Base-by-base conservation (phyloP, 2,797 vertebrate species). In the Amblyopsis hoosieri region DNA sequence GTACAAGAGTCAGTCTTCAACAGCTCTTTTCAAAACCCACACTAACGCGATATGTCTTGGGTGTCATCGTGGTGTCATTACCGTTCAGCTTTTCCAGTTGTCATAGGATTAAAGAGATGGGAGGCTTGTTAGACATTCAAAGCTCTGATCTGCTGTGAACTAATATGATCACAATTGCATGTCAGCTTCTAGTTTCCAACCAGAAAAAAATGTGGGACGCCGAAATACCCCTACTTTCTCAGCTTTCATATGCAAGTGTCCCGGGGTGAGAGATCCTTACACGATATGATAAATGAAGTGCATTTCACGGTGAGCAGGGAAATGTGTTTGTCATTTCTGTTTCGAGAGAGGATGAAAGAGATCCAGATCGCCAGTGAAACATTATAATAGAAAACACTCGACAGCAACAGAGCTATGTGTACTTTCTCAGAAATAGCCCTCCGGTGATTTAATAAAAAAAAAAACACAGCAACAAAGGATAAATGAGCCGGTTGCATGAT, bases 281-380 rank as follows among this genome's bases (percentile, higher is more conserved):
- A 50, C 56, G 80, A 85, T 77, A 79, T 83, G 81, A 88, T 75
- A 85, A 85, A 84, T 83, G 62, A 85, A 82, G 67, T 66, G 60
- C 72, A 83, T 81, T 80, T 76, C 63, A 71, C 62, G 63, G 57
- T 17, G 23, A 78, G 74, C 72, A 74, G 76, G 85, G 76, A 79
- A 82, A 88, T 85, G 78, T 82, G 82, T 90, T 86, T 90, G 85
- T 83, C 85, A 78, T 90, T 87, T 87, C 78, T 81, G 73, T 76
- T 53, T 33, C 10, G 4, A 45, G 64, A 62, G 72, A 57, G 66
- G 75, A 87, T 82, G 66, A 89, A 88, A 86, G 74, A 73, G 66
- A 72, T 31, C 60, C 76, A 82, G 76, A 71, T 69, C 14, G 57
- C 82, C 64, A 79, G 75, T 74, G 69, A 84, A 83, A 69, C 49